phyloP scores from a whole-genome alignment of 2,797 vertebrate species.

The Prunella strophiata region DNA sequence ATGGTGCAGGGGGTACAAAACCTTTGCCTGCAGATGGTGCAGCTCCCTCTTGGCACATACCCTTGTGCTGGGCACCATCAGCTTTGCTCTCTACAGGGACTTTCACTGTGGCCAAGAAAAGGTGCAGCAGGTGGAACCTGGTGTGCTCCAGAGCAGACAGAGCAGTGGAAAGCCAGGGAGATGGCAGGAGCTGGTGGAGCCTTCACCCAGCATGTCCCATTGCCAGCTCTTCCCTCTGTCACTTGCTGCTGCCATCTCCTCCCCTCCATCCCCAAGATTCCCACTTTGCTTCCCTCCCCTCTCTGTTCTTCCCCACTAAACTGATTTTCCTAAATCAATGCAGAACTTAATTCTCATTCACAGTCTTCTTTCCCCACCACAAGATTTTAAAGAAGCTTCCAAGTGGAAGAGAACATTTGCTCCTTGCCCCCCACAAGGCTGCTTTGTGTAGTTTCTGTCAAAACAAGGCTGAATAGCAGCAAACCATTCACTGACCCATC shows the following conservation, averaged over 20 bases:
- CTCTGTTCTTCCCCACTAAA: not conserved
- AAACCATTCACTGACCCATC: not conserved
- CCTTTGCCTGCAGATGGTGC: not conserved
- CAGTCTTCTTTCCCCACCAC: not conserved
- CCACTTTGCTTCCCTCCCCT: not conserved
- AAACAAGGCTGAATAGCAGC: slow-evolving; percentile 30
- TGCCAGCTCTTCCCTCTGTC: not conserved
- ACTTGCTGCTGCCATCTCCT: not conserved
- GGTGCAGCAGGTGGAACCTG: not conserved
- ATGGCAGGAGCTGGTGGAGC: not conserved
- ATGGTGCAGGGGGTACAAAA: rapidly evolving
- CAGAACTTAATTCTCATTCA: slow-evolving; percentile 28
- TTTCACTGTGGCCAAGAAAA: not conserved
- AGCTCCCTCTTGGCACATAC: not conserved
- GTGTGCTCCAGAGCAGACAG: not conserved
- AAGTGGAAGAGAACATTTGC: not conserved
- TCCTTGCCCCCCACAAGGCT: not conserved
- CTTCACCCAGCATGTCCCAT: not conserved
- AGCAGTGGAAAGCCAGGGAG: not conserved
- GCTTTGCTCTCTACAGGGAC: not conserved
- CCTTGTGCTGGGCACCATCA: rapidly evolving
- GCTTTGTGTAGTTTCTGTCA: slow-evolving; percentile 36
- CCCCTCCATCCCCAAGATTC: rapidly evolving
- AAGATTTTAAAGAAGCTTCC: slow-evolving; percentile 11
- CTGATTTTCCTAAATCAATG: not conserved